Evolutionary conservation across 2,113 vertebrate genomes (phyloP), one percentile per base, ranked within the genome.

Genomic region (Channa maculata): DNA sequence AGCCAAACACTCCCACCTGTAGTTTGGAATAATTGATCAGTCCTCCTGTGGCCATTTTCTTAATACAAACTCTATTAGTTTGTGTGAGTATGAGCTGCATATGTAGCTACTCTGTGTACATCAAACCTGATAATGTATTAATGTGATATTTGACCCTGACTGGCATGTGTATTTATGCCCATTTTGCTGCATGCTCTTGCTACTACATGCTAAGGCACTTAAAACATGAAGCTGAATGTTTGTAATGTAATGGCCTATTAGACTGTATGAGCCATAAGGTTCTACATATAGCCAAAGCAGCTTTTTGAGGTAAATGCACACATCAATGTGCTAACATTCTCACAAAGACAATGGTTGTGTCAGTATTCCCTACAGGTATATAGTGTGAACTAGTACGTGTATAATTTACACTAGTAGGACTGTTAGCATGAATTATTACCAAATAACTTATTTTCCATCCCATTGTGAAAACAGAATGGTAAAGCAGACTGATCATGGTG

Each of bases 1-100:
- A 88, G 89, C 70, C 77, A 83, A 85, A 90, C 70, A 68, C 75
- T 84, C 88, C 82, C 80, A 86, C 85, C 85, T 90, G 74, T 86
- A 82, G 76, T 86, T 86, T 43, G 64, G 55, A 83, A 82, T 87
- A 89, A 89, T 89, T 81, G 85, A 90, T 88, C 53, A 33, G 34
- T 73, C 52, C 75, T 72, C 85, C 51, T 55, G 62, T 79, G 75
- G 68, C 34, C 66, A 43, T 81, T 86, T 24, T 79, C 54, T 58
- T 69, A 64, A 85, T 65, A 75, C 57, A 82, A 84, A 88, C 61
- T 59, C 61, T 70, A 77, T 66, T 55, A 78, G 43, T 69, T 50
- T 45, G 36, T 70, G 55, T 55, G 8, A 44, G 55, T 73, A 24
- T 1, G 8, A 8, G 6, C 48, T 55, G 46, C 11, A 3, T 46